Percentiles rank a stretch among this genome's conserved stretches.
Evolutionary conservation across 2,113 vertebrate species (phyloP).

Genomic region (Fulmarus glacialis): DNA sequence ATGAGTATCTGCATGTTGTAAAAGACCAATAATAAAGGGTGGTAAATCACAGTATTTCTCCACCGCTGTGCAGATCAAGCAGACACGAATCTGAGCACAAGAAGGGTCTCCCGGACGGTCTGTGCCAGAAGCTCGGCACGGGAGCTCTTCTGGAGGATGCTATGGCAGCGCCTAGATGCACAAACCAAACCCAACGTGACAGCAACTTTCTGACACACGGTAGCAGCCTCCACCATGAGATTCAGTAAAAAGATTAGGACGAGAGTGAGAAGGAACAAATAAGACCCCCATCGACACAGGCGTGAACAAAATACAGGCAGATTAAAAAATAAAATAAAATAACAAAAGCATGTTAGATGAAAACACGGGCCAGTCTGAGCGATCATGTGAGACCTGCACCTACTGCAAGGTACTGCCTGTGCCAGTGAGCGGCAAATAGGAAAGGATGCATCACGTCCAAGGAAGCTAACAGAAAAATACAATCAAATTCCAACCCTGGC

Average conservation of each 20-base stretch:
- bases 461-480: background rate
- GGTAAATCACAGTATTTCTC: background rate
- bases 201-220: background rate
- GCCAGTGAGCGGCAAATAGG: background rate
- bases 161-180: background rate
- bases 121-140: background rate
- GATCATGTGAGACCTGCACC: fast-evolving
- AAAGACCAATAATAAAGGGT: background rate
- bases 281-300: background rate
- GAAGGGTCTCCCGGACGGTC: background rate
- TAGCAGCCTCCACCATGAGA: background rate
- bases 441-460: background rate
- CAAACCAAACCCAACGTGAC: background rate
- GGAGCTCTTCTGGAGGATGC: background rate
- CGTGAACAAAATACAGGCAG: background rate
- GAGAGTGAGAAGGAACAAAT: background rate
- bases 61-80: background rate
- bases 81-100: background rate
- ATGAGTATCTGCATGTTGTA: background rate
- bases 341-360: background rate
- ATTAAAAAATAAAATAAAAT: background rate
- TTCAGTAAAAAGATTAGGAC: background rate
- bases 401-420: background rate
- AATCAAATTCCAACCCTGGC: background rate
- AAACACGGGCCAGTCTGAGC: background rate